Evolutionary conservation across 2,888 invertebrate species (phyloP).

Genomic region (Carcina quercana): DNA sequence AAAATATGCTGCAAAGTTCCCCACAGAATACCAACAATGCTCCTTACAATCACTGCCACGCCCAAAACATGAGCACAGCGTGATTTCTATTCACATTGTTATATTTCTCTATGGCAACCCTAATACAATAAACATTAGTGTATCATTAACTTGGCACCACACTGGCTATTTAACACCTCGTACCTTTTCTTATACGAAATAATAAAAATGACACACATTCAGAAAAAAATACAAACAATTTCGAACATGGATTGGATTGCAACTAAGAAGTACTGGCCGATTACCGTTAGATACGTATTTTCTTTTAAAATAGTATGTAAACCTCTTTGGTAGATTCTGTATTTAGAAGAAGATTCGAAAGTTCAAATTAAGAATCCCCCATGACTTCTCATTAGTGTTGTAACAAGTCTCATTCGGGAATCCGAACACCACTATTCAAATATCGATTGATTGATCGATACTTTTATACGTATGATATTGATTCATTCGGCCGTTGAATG

Average conservation of each 20-base stretch:
- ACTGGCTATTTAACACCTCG: constrained; percentile 56
- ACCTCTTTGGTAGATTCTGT: too few species aligned
- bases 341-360: background rate
- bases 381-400: background rate
- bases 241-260: constrained; percentile 13
- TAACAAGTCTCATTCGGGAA: constrained; percentile 33
- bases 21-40: constrained; percentile 61
- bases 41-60: constrained; percentile 54
- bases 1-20: too few species aligned
- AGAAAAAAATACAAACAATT: constrained; percentile 4
- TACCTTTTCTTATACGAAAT: constrained; percentile 26
- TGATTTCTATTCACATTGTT: constrained; percentile 63
- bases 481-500: constrained; percentile 51
- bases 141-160: constrained; percentile 64
- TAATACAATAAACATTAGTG: constrained; percentile 71
- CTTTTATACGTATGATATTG: constrained; percentile 59
- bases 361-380: constrained; percentile 1
- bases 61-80: constrained; percentile 69
- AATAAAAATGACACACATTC: constrained; percentile 26
- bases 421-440: constrained; percentile 50
- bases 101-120: constrained; percentile 62
- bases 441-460: constrained; percentile 67
- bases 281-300: too few species aligned
- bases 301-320: too few species aligned
- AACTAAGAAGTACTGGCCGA: too few species aligned